A percentile compares a stretch with the other conserved stretches of the same genome.
Conservation (phyloP, 2,888 invertebrate species). For the Xestia sexstrigata region DNA sequence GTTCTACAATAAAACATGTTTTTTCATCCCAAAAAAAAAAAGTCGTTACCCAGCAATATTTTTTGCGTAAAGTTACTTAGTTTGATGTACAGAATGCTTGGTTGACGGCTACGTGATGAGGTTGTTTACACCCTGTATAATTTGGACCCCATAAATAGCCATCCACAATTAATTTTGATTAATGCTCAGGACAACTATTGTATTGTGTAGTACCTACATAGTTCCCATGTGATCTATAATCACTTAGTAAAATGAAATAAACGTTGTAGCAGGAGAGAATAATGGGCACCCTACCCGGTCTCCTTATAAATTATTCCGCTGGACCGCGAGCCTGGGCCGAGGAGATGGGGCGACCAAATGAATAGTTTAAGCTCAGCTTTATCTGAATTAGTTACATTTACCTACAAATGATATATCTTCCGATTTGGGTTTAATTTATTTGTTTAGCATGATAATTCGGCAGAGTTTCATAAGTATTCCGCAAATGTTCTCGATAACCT, state of each 20-base stretch:
- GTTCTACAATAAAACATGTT: no score
- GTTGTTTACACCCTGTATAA: no score
- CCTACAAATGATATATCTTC: conserved; percentile 38
- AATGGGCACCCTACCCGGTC: conserved; percentile 64
- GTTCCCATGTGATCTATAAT: conserved; percentile 16
- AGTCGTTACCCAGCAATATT: no score
- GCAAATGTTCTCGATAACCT: not conserved
- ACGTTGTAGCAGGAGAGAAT: conserved; percentile 57
- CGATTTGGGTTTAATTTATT: conserved; percentile 23
- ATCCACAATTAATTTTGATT: conserved; percentile 8
- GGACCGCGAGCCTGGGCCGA: conserved; percentile 63
- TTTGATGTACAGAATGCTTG: no score
- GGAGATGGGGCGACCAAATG: conserved; percentile 70
- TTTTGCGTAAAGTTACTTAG: no score
- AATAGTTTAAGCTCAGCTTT: conserved; percentile 76
- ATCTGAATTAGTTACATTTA: conserved; percentile 66
- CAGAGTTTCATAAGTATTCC: not conserved
- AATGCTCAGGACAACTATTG: not conserved
- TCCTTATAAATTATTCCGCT: conserved; percentile 78
- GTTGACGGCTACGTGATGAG: no score
- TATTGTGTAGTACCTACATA: not conserved
- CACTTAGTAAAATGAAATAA: conserved; percentile 52
- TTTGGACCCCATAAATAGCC: conserved; percentile 5
- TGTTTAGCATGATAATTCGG: conserved; percentile 1
- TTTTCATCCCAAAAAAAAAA: no score